A percentile compares a stretch with the other conserved stretches of the same genome.
These are phyloP conservation scores for Pseudocheirus occidentalis DNA, from an alignment of 2,797 vertebrate species.

Conservation along the genomic window DNA sequence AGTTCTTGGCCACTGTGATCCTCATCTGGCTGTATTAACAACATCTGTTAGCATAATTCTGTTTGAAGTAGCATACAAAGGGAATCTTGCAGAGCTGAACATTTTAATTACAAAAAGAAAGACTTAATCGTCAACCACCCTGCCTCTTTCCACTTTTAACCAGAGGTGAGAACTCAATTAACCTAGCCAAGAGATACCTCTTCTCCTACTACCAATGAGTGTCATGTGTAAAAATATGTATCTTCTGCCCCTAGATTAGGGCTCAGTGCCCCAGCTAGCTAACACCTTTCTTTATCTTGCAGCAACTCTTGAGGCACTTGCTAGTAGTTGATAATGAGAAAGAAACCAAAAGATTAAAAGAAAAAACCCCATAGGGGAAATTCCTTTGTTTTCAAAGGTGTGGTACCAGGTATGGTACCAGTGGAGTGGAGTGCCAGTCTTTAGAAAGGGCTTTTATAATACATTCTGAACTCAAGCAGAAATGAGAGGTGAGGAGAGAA, in stretches of 20 bases:
- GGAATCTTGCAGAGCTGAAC: not conserved
- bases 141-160: not conserved
- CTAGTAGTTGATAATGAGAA: not conserved
- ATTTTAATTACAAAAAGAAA: not conserved
- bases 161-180: not conserved
- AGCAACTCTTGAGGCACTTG: not conserved
- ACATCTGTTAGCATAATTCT: not conserved
- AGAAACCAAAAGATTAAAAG: not conserved
- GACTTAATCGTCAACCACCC: not conserved
- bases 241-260: not conserved
- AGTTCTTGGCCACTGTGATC: not conserved
- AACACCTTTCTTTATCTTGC: not conserved
- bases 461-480: not conserved
- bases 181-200: not conserved
- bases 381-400: not conserved
- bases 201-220: not conserved
- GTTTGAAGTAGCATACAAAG: not conserved
- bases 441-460: not conserved
- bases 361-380: not conserved
- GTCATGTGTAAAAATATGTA: not conserved
- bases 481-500: not conserved
- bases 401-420: not conserved
- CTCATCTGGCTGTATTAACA: not conserved
- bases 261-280: not conserved
- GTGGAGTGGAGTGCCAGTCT: not conserved